Percentiles rank a stretch among this genome's conserved stretches.
These are phyloP conservation scores for Psococerastis gibbosa DNA, from an alignment of 2,888 invertebrate genomes.

Conservation along the genomic window DNA sequence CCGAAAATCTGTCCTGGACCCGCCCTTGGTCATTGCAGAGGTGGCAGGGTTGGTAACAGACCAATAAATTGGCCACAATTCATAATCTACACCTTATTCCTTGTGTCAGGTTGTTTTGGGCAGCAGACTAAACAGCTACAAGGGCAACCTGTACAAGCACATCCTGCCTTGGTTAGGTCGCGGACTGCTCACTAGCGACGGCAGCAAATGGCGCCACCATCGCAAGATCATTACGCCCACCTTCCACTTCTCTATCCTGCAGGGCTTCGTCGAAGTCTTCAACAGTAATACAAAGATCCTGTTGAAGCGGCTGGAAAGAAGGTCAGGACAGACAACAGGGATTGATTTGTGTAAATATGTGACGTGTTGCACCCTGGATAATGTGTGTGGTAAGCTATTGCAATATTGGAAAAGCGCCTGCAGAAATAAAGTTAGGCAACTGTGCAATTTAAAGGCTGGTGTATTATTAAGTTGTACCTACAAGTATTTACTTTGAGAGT, in stretches of 20 bases:
- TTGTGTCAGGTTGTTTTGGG: constrained; percentile 51
- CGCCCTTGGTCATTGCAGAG: too few relatives aligned
- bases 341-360: neutral
- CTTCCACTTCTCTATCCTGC: constrained; percentile 68
- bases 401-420: too few relatives aligned
- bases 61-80: constrained; percentile 13
- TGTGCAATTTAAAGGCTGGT: too few relatives aligned
- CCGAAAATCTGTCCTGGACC: too few relatives aligned
- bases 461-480: too few relatives aligned
- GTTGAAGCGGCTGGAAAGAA: constrained; percentile 32
- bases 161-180: constrained; percentile 72
- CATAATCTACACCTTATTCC: neutral
- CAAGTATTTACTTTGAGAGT: too few relatives aligned
- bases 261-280: constrained; percentile 68
- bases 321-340: neutral
- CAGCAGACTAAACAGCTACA: constrained; percentile 63
- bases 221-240: constrained; percentile 71
- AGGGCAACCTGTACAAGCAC: constrained; percentile 57
- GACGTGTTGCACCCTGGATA: constrained; percentile 46
- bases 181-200: constrained; percentile 56
- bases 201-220: constrained; percentile 61
- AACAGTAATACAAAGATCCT: constrained; percentile 39
- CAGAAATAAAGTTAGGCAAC: too few relatives aligned
- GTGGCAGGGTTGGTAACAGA: constrained; percentile 11
- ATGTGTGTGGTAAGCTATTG: constrained; percentile 43